A percentile compares a stretch with the other conserved stretches of the same genome.
Conservation (phyloP, 2,113 vertebrate species). For the Takifugu bimaculatus region DNA sequence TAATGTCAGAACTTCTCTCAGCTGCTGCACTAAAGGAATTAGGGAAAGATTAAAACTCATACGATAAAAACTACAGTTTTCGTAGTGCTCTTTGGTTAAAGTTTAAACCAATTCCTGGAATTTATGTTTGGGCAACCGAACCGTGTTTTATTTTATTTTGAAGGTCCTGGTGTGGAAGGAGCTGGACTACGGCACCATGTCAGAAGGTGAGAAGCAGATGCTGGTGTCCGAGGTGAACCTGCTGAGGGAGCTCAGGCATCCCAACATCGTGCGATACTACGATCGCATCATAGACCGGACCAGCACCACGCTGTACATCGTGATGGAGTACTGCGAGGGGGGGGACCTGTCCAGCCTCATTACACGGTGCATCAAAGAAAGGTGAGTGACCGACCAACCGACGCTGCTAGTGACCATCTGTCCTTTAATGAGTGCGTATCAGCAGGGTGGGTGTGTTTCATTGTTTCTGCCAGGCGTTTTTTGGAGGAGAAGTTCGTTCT, state of each 20-base stretch:
- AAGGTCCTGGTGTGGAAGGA: conserved; percentile 81
- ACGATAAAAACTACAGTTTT: too few relatives aligned
- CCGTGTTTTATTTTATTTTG: background rate
- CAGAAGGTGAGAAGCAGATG: conserved; percentile 92
- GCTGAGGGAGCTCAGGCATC: conserved; percentile 89
- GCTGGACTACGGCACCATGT: conserved; percentile 93
- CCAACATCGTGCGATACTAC: conserved; percentile 92
- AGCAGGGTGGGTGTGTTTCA: background rate
- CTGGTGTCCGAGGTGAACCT: conserved; percentile 93
- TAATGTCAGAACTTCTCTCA: too few relatives aligned
- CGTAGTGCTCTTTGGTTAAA: too few relatives aligned
- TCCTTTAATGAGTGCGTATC: too few relatives aligned
- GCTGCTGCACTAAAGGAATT: too few relatives aligned
- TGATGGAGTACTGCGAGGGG: conserved; percentile 96
- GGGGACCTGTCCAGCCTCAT: conserved; percentile 91
- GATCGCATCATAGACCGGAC: conserved; percentile 91
- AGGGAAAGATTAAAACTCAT: too few relatives aligned
- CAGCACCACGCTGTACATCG: conserved; percentile 72
- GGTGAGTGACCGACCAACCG: conserved; percentile 59
- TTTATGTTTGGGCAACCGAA: background rate
- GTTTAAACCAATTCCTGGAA: too few relatives aligned
- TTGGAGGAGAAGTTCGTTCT: background rate
- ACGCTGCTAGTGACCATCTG: background rate
- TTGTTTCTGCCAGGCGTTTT: background rate
- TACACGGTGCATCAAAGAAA: conserved; percentile 81